Conservation (phyloP, 2,888 invertebrate genomes). For the Cyrtodaria siliqua region DNA sequence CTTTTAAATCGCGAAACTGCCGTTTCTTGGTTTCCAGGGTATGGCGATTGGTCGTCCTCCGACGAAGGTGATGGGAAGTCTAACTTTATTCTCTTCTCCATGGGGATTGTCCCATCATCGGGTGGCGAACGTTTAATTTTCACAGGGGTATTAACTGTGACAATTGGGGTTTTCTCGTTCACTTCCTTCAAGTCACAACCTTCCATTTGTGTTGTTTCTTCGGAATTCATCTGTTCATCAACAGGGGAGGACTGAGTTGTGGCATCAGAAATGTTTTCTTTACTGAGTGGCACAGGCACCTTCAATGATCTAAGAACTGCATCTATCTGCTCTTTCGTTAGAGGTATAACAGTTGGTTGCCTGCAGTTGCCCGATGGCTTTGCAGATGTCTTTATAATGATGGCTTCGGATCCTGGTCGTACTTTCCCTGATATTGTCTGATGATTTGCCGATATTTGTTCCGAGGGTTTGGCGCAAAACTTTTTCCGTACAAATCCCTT, state of each 20-base stretch:
- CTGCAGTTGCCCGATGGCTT: slow-evolving; percentile 46
- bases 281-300: slow-evolving; percentile 70
- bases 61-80: slow-evolving; percentile 72
- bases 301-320: slow-evolving; percentile 77
- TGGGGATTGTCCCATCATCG: slow-evolving; percentile 41
- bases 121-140: slow-evolving; percentile 49
- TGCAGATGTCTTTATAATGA: slow-evolving; percentile 59
- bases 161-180: slow-evolving; percentile 64
- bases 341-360: slow-evolving; percentile 71
- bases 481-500: slow-evolving; percentile 56
- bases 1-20: slow-evolving; percentile 53
- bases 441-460: slow-evolving; percentile 1
- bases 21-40: slow-evolving; percentile 35
- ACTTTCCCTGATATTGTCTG: background rate
- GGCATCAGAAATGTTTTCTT: slow-evolving; percentile 54
- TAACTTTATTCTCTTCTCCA: slow-evolving; percentile 71
- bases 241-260: slow-evolving; percentile 60
- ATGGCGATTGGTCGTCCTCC: slow-evolving; percentile 54
- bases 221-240: slow-evolving; percentile 34
- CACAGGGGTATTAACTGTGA: slow-evolving; percentile 34
- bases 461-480: slow-evolving; percentile 27
- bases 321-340: slow-evolving; percentile 78
- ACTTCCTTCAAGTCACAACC: slow-evolving; percentile 46
- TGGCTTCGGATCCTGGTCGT: slow-evolving; percentile 47
- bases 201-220: slow-evolving; percentile 12